phyloP scores from a whole-genome alignment of 2,888 invertebrate species.

The Cryptosula pallasiana region DNA sequence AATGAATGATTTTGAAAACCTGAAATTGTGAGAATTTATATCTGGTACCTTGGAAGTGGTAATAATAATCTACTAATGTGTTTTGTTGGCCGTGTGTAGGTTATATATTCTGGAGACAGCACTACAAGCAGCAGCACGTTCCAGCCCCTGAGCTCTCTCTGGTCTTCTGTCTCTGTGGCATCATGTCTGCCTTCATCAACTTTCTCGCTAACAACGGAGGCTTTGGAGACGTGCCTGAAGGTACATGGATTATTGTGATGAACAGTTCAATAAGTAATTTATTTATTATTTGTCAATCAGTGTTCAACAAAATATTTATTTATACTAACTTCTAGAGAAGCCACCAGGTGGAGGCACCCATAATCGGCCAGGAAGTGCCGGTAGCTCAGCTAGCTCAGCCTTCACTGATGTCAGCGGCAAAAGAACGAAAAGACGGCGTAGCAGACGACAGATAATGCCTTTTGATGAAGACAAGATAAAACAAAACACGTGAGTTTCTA shows the following conservation, averaged over 20 bases:
- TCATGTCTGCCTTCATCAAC: conserved; percentile 47
- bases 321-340: conserved; percentile 6
- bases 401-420: conserved; percentile 1
- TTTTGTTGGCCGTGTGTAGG: too few species aligned
- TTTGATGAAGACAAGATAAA: conserved; percentile 16
- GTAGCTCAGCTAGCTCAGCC: not conserved
- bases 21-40: too few species aligned
- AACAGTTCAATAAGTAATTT: too few species aligned
- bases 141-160: conserved; percentile 43
- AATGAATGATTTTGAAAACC: too few species aligned
- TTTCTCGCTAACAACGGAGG: conserved; percentile 49
- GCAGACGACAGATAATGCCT: not conserved
- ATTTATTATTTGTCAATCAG: too few species aligned
- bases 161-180: conserved; percentile 44
- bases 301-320: not conserved
- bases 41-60: too few species aligned
- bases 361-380: conserved; percentile 12
- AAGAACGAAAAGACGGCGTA: not conserved
- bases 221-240: conserved; percentile 34
- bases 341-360: not conserved
- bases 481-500: conserved; percentile 13
- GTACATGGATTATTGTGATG: too few species aligned
- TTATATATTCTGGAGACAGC: conserved; percentile 39
- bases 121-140: conserved; percentile 39
- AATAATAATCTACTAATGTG: too few species aligned